Conservation (phyloP, 2,888 invertebrate genomes). For the Acronicta leporina region DNA sequence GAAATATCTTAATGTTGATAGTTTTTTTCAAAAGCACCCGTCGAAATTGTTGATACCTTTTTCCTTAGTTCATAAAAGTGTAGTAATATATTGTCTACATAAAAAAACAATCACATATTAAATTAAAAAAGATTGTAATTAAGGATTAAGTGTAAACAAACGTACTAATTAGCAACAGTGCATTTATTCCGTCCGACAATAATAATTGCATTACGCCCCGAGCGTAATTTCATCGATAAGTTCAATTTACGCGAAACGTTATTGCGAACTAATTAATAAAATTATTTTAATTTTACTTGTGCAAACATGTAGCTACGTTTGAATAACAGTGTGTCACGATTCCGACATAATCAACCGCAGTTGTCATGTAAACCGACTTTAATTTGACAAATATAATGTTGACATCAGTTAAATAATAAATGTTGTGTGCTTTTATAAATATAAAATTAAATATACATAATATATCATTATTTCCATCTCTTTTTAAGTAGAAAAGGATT, state of each 20-base stretch:
- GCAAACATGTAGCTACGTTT: slow-evolving; percentile 45
- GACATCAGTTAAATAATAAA: no score
- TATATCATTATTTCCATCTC: no score
- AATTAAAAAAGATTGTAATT: slow-evolving; percentile 26
- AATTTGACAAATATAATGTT: slow-evolving; percentile 21
- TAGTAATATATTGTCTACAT: no score
- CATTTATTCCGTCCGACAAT: slow-evolving; percentile 66
- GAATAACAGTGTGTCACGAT: slow-evolving; percentile 63
- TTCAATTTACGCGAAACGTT: slow-evolving; percentile 71
- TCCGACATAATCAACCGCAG: slow-evolving; percentile 45
- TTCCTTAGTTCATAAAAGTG: no score
- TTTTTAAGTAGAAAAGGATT: no score
- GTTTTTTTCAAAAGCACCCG: no score
- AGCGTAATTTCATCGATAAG: slow-evolving; percentile 71
- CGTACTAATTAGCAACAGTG: slow-evolving; percentile 58
- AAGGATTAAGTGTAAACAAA: slow-evolving; percentile 52
- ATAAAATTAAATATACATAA: no score
- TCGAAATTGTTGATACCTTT: no score
- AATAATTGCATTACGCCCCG: slow-evolving; percentile 66
- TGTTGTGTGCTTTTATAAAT: no score
- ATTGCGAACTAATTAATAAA: slow-evolving; percentile 74
- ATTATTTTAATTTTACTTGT: slow-evolving; percentile 72
- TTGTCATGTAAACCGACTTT: slow-evolving; percentile 30
- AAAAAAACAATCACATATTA: background rate
- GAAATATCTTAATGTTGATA: no score